Conservation (phyloP, 35 echinoderm and acorn worm species). For the Heliocidaris erythrogramma region DNA sequence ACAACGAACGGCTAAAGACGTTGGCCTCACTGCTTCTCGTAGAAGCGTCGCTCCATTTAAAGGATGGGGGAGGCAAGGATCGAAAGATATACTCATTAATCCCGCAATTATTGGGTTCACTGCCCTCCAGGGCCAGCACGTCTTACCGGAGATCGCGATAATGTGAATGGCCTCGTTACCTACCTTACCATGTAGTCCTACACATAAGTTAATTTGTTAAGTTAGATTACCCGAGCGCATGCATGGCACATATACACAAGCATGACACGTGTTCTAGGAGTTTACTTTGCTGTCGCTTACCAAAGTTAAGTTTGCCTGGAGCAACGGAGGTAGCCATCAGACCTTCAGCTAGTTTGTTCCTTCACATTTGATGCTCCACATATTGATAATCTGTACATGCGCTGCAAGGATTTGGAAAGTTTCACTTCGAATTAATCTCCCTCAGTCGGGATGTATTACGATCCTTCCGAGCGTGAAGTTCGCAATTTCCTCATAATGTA, state of each 20-base stretch:
- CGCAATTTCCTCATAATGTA: neutral
- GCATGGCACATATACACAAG: neutral
- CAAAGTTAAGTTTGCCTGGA: neutral
- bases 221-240: neutral
- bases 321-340: neutral
- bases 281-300: too few species aligned
- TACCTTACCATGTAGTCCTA: neutral
- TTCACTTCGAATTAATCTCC: neutral
- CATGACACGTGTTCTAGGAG: neutral
- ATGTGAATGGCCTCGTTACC: neutral
- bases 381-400: neutral
- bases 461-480: neutral
- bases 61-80: neutral
- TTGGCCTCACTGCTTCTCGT: neutral
- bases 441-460: neutral
- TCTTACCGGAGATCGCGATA: neutral
- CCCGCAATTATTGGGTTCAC: neutral
- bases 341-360: neutral
- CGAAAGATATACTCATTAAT: neutral
- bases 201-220: neutral
- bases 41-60: neutral
- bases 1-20: neutral
- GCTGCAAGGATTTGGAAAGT: neutral
- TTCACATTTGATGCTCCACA: neutral
- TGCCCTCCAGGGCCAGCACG: neutral